Evolutionary conservation across 2,797 vertebrate species (phyloP), one percentile per base, ranked within the genome.

Genomic region (Sebastolobus alascanus): DNA sequence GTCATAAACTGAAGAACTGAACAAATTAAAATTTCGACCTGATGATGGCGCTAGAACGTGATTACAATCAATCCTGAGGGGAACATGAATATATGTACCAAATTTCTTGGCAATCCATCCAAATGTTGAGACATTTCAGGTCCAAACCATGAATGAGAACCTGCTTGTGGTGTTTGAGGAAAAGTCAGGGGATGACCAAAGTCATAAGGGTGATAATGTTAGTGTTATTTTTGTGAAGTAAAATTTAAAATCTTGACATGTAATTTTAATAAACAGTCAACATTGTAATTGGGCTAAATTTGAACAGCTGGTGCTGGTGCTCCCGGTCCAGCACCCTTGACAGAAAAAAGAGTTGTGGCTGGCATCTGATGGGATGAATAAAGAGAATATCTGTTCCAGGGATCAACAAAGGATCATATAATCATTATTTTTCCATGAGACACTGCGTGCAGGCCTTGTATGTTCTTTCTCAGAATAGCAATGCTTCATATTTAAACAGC

Each of bases 351-450:
- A 38, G 9, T 10, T 13, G 25, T 13, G 33, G 9, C 16, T 50
- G 61, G 75, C 22, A 14, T 73, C 61, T 43, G 16, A 70, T 27
- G 20, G 27, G 33, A 50, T 12, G 56, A 55, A 64, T 33, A 31
- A 71, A 31, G 5, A 50, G n/a, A 71, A 27, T 35, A 55, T 82
- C 14, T 77, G 13, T 66, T 73, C 9, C 35, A 9, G 22, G 64
- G 10, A 73, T 60, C 38, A 55, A 65, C 61, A 77, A 59, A 75
- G 37, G 38, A 75, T 85, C 73, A 33, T n/a, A 8, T 84, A 70
- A 70, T 74, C 77, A 80, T 78, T 73, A 69, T 61, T 84, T 60
- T 80, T 83, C 73, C 77, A 83, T 68, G 64, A 87, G 43, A 73
- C 29, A 38, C 22, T 8, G 8, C 35, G 66, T 46, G 2, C 22